Base-by-base conservation (phyloP, 2,888 invertebrate genomes). In the Azorinus chamasolen region DNA sequence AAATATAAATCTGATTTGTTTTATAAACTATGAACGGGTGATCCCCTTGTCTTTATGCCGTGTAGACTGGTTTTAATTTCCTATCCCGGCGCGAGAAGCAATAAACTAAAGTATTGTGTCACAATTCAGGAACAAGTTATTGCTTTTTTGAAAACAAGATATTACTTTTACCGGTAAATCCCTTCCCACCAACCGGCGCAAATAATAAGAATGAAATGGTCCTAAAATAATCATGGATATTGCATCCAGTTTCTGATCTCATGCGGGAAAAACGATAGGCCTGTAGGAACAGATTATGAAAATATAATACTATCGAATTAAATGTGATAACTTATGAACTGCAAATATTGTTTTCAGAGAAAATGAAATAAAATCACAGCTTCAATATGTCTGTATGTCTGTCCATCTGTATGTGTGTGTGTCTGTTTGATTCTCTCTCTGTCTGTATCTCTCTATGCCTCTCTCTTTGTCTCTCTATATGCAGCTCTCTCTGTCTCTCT, bases 61-160 rank as follows among this genome's bases (percentile, higher is more conserved):
- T 14, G n/a, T 64, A 59, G 69, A 50, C 69, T 48, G 75, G 75
- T 69, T 75, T 75, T 75, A 75, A 75, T 75, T 75, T 75, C 75
- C 75, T 75, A 63, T 75, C 75, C 64, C 43, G 65, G 64, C 24
- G 75, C 50, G 75, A 20, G 39, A n/a, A 45, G 69, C 64, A 75
- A 75, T 75, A 75, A 69, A 59, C 51, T 64, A 65, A 59, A 70
- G 69, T 61, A 63, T 69, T 75, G 75, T 75, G 70, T 70, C 70
- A 75, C 75, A 64, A 64, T 75, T 65, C 59, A 65, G 48, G 58
- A 75, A 75, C 75, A 69, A 54, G 64, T 75, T 75, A 75, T 75
- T 75, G 75, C 75, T 69, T 75, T 65, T 64, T 50, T 64, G 61
- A 75, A 75, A 70, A 64, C 75, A 64, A 75, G 75, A 69, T 75